Evolutionary conservation across 1,140 invertebrate genomes (phyloP).

Genomic region (Drosophila fuyamai): DNA sequence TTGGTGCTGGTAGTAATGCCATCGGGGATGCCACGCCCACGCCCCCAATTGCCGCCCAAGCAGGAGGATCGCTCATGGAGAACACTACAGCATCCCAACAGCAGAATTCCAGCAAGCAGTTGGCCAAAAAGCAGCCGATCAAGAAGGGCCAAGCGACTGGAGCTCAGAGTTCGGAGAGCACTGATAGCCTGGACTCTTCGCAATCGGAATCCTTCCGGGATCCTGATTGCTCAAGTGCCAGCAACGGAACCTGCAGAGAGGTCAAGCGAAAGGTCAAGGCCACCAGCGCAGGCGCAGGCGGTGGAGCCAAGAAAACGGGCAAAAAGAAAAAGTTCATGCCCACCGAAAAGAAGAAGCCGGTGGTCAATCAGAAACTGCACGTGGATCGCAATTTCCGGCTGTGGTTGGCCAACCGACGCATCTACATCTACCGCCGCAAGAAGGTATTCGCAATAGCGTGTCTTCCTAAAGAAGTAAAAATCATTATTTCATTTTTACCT

Average conservation of each 20-base stretch:
- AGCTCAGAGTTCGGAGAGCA: constrained; percentile 46
- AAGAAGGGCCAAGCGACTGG: constrained; percentile 1
- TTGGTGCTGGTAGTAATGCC: not conserved
- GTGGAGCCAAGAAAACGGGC: constrained; percentile 9
- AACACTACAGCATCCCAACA: not conserved
- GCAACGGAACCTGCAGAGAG: not conserved
- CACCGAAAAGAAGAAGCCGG: constrained; percentile 45
- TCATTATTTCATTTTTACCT: not conserved
- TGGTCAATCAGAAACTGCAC: constrained; percentile 37
- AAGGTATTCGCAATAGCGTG: constrained; percentile 44
- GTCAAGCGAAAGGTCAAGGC: not conserved
- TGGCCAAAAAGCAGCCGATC: not conserved
- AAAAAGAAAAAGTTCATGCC: constrained; percentile 61
- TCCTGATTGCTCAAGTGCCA: not conserved
- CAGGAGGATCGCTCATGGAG: not conserved
- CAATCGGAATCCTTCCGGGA: constrained; percentile 22
- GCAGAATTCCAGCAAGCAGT: not conserved
- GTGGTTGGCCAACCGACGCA: constrained; percentile 75
- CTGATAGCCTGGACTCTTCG: constrained; percentile 29
- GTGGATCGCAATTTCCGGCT: constrained; percentile 71
- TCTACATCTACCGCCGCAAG: constrained; percentile 70
- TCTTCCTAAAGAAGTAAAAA: not conserved
- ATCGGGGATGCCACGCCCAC: not conserved
- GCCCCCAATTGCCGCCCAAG: not conserved
- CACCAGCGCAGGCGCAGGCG: not conserved